These are phyloP conservation scores for Cactoblastis cactorum DNA, from an alignment of 2,888 invertebrate species.

Conservation along the genomic window DNA sequence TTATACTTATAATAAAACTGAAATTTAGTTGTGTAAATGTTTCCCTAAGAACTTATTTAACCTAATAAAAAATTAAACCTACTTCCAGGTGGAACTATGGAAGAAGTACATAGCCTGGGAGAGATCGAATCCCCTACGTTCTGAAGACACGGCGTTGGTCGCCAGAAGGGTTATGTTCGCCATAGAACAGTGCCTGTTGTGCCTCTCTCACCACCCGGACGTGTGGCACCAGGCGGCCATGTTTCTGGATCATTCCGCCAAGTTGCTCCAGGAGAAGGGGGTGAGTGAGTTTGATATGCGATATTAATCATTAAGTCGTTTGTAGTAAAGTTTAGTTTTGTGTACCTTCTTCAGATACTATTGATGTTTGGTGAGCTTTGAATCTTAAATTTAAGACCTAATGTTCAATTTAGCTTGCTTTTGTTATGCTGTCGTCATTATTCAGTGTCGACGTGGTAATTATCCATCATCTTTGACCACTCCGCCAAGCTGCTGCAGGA, in stretches of 20 bases:
- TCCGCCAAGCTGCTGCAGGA: neutral
- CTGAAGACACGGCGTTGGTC: conserved; percentile 96
- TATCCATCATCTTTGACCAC: neutral
- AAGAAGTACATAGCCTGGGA: conserved; percentile 99
- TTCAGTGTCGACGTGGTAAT: too few relatives aligned
- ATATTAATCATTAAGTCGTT: too few relatives aligned
- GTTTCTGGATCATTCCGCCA: conserved; percentile 96
- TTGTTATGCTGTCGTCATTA: too few relatives aligned
- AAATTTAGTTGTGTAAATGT: too few relatives aligned
- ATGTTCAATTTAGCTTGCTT: too few relatives aligned
- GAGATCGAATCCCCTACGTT: conserved; percentile 95
- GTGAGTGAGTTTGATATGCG: too few relatives aligned
- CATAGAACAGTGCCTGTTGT: conserved; percentile 97
- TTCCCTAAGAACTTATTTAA: too few relatives aligned
- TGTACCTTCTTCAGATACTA: too few relatives aligned
- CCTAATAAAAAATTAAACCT: neutral
- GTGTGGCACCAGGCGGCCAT: conserved; percentile 99
- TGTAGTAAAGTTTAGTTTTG: too few relatives aligned
- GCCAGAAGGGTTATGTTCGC: conserved; percentile 98
- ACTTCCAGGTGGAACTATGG: conserved; percentile 94
- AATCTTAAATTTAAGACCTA: too few relatives aligned
- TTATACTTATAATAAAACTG: too few relatives aligned
- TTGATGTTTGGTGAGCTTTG: too few relatives aligned
- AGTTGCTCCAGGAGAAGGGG: conserved; percentile 96
- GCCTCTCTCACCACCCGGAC: conserved; percentile 98